These are phyloP conservation scores for Tinea pellionella DNA, from an alignment of 2,888 invertebrate species.

Conservation along the genomic window DNA sequence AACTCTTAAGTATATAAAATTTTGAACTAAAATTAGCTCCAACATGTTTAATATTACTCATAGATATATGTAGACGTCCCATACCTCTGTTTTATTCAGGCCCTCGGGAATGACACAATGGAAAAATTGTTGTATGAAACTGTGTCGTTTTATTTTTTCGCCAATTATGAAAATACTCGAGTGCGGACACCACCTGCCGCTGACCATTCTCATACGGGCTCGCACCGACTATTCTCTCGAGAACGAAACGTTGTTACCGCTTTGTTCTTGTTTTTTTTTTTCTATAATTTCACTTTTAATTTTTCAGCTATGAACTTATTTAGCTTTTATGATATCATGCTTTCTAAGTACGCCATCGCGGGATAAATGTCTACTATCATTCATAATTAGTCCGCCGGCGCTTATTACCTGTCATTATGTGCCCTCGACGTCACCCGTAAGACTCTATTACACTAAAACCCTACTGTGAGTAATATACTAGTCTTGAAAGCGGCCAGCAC, in stretches of 20 bases:
- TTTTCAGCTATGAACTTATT: constrained; percentile 15
- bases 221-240: constrained; percentile 27
- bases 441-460: constrained; percentile 12
- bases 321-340: neutral
- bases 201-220: constrained; percentile 19
- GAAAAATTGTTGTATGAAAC: constrained; percentile 47
- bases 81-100: constrained; percentile 56
- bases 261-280: constrained; percentile 29
- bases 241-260: constrained; percentile 23
- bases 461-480: constrained; percentile 7
- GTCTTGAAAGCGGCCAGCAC: constrained; percentile 16
- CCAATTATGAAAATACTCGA: constrained; percentile 53
- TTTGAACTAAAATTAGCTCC: too few species aligned
- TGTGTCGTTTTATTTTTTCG: constrained; percentile 41
- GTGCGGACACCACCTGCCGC: constrained; percentile 45
- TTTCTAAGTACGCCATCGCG: too few species aligned
- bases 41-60: neutral
- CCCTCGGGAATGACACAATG: constrained; percentile 55
- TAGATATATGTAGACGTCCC: constrained; percentile 23
- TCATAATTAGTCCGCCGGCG: neutral
- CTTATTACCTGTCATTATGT: constrained; percentile 12
- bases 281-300: constrained; percentile 42
- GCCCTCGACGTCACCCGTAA: neutral
- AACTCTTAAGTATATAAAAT: too few species aligned
- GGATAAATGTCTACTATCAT: constrained; percentile 6